Evolutionary conservation across 1,140 invertebrate genomes (phyloP), one percentile per base, ranked within the genome.

Genomic region (Bicyclus anynana): DNA sequence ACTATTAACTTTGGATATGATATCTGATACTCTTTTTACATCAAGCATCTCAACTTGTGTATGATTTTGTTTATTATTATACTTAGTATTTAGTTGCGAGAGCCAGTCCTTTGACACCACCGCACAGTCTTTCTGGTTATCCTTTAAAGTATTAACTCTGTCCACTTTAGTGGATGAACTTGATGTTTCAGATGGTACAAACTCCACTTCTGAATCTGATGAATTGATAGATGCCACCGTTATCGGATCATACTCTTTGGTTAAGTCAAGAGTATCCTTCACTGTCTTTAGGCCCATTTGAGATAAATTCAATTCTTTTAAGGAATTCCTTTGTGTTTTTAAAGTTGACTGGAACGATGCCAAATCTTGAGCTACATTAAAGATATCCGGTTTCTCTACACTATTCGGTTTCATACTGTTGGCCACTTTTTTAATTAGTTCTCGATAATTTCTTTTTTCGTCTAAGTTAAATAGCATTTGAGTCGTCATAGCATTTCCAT

Each of bases 381-480:
- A 62, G 26, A 80, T 65, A 52, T 84, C 76, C 48, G 71, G 58
- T 57, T 73, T 84, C 1, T 57, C 49, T n/a, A 59, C 33, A 23
- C 65, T 20, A 5, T 63, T 18, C 17, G 74, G 68, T 63, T 72
- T 77, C 44, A 71, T 71, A 35, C 62, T 67, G 7, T 54, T 59
- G 5, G 75, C 51, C 18, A 80, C 76, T 59, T 68, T 69, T 23
- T 63, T 80, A 21, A 89, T 90, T 35, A 90, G 61, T 65, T 89
- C 84, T 53, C 79, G 78, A 51, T 87, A 89, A 63, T 74, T 79
- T 71, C 68, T 84, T 48, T 89, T 90, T 58, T 89, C 86, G 62
- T 89, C 83, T 63, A 90, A 73, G 67, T 88, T 86, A 54, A 89
- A 88, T n/a, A 49, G 86, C 74, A 74, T 85, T 80, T n/a, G 74